A percentile compares a stretch with the other conserved stretches of the same genome.
phyloP scores from a whole-genome alignment of 2,888 invertebrate genomes.

The Neoascia interrupta region DNA sequence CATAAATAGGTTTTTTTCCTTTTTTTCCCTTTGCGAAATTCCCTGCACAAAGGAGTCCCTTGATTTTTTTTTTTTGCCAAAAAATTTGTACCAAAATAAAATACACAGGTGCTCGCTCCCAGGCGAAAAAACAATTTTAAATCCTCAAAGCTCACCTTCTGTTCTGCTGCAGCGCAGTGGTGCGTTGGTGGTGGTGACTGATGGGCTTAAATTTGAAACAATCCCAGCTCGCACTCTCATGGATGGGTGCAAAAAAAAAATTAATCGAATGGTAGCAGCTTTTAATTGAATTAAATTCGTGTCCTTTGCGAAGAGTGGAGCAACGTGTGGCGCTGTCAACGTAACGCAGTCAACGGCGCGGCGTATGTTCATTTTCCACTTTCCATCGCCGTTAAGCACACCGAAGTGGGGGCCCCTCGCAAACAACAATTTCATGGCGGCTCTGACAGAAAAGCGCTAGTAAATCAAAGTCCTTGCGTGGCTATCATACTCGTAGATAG shows the following conservation, averaged over 20 bases:
- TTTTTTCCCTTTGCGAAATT: background rate
- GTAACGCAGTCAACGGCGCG: background rate
- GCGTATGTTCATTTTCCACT: constrained; percentile 31
- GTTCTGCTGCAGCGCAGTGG: background rate
- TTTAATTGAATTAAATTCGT: constrained; percentile 55
- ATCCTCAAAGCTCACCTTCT: constrained; percentile 10
- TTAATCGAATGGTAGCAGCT: constrained; percentile 37
- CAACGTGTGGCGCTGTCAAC: background rate
- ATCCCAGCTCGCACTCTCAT: no score
- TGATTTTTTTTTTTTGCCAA: constrained; percentile 1
- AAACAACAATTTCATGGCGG: no score
- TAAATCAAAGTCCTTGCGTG: constrained; percentile 61
- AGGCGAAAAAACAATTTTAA: constrained; percentile 5
- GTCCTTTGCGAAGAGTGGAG: background rate
- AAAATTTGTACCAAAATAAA: constrained; percentile 7
- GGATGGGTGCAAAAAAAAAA: background rate
- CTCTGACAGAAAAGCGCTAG: constrained; percentile 5
- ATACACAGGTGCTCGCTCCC: constrained; percentile 18
- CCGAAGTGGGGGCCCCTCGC: no score
- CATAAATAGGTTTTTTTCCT: constrained; percentile 20
- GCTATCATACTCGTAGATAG: constrained; percentile 47
- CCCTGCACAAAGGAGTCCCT: background rate
- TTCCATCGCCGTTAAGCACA: constrained; percentile 40
- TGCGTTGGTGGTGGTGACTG: background rate
- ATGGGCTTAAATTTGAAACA: no score